Evolutionary conservation across 1,140 invertebrate species (phyloP), one percentile per base, ranked within the genome.

Genomic region (Aphelinus certus): DNA sequence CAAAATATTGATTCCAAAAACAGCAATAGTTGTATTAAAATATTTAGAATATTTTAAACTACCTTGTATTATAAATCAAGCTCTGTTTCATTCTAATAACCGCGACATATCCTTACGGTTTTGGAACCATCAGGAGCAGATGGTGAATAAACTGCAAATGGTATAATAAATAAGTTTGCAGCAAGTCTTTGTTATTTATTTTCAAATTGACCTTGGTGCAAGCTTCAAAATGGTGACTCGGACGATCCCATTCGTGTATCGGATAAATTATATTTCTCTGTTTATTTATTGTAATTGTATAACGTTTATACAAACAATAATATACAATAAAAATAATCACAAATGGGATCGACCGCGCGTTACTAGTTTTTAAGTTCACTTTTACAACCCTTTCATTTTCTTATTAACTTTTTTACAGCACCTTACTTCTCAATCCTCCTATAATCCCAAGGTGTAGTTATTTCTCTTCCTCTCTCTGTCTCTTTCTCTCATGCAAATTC

Each of bases 311-410:
- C 0, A 53, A 53, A 53, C 51, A 6, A 9, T 6, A 53, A 6
- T 4, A 53, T 45, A 43, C 45, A 43, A 43, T 43, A 26, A 63
- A 63, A 60, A 10, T 60, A 60, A 60, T 53, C 46, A 68, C 67
- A 78, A 80, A 81, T 84, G 83, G 81, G 82, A 78, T 78, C 76
- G 68, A 79, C 79, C 82, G 79, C 79, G 84, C 84, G 85, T 83
- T 82, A 82, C 51, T 81, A 82, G 76, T 64, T 63, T 77, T 67
- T 79, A 79, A 80, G 77, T 79, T 77, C 75, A 78, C 77, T 61
- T 82, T 79, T 45, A 57, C 63, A 76, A 64, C 60, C 79, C 74
- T 80, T 81, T 82, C 79, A 81, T 77, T 76, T 76, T 76, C 73
- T 78, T 78, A 79, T 79, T 66, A 76, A 81, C 78, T 81, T 79